Evolutionary conservation across 2,888 invertebrate genomes (phyloP), one percentile per base, ranked within the genome.

Genomic region (Petrolisthes manimaculis): DNA sequence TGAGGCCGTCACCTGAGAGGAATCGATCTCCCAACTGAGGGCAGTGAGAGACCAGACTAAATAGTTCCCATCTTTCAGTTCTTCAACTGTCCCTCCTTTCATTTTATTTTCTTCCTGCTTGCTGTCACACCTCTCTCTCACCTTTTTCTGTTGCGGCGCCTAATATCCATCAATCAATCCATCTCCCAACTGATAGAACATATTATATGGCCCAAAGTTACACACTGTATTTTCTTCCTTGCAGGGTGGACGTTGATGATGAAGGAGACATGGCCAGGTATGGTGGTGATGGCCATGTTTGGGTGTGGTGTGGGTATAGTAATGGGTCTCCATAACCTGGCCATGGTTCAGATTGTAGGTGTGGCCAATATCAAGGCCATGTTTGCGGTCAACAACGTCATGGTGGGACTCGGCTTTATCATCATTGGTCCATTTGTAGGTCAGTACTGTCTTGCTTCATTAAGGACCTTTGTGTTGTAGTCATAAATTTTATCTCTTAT

Each of bases 391-490:
- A 82, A 67, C 61, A 75, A 71, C 67, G 5, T 84, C 67, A 37
- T 78, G n/a, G 84, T 84, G 4, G 84, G 82, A 6, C 12, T 84
- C 6, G 84, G 77, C 84, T 74, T 21, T 54, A 56, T 88, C 74
- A 74, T 75, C 37, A 51, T 84, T 6, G 88, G 88, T 0, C 84
- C 88, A 5, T n/a, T 88, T 14, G 74, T 78, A 9, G 88, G 88
- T 88, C 37, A 77, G 77, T 51, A 37, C 1, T 9, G n/a, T 37
- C 37, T 37, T 37, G 37, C 2, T 37, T 37, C 0, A 37, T 37
- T 37, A 37, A 37, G 37, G n/a, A n/a, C n/a, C n/a, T n/a, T n/a
- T n/a, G n/a, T n/a, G n/a, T n/a, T n/a, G n/a, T n/a, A n/a, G n/a
- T n/a, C n/a, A n/a, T n/a, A n/a, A n/a, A n/a, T n/a, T n/a, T n/a